These are phyloP conservation scores for Onychomys arenicola DNA, from an alignment of 2,797 vertebrate genomes.

Conservation along the genomic window DNA sequence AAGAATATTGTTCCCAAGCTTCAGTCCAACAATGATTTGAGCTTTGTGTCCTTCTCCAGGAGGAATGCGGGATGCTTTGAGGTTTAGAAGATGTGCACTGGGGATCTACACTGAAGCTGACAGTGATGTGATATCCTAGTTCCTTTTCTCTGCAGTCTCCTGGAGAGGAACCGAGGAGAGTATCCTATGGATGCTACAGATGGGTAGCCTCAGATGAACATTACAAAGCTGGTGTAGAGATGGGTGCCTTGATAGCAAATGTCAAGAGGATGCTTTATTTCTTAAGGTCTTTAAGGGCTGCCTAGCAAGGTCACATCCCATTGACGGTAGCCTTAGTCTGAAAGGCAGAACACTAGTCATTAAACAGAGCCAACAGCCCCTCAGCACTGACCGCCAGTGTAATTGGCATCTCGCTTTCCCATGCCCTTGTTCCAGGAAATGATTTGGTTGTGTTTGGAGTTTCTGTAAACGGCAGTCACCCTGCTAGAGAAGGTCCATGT, in stretches of 20 bases:
- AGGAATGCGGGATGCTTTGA: background rate
- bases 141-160: background rate
- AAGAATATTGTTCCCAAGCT: background rate
- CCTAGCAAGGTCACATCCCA: conserved; percentile 55
- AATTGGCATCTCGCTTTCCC: conserved; percentile 83
- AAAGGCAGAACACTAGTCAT: conserved; percentile 80
- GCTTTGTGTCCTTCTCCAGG: background rate
- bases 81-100: background rate
- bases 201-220: background rate
- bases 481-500: conserved; percentile 55
- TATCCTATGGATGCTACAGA: background rate
- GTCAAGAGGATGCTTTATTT: conserved; percentile 36
- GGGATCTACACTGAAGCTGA: background rate
- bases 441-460: conserved; percentile 77
- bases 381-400: conserved; percentile 78
- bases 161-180: background rate
- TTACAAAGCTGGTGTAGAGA: background rate
- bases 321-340: conserved; percentile 59
- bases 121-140: background rate
- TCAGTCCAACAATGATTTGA: background rate
- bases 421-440: conserved; percentile 80
- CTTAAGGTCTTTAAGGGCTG: conserved; percentile 5
- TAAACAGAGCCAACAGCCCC: conserved; percentile 78
- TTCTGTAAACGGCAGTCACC: conserved; percentile 78
- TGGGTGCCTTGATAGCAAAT: background rate